Conservation (phyloP, 2,113 vertebrate species). For the Rhinolophus ferrumequinum region DNA sequence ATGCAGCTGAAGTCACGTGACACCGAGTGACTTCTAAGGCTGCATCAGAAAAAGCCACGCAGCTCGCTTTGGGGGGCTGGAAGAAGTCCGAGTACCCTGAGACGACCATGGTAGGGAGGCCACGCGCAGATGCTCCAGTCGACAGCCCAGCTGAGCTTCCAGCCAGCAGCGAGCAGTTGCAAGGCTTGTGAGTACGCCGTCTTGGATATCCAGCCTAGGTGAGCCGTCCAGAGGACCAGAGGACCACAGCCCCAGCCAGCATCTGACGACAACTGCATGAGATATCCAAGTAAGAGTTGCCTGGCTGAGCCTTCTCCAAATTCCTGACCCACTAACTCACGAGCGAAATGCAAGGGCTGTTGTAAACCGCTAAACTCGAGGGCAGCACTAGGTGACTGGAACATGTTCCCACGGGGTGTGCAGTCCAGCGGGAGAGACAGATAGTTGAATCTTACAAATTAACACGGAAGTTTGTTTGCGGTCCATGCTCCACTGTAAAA, state of each 20-base stretch:
- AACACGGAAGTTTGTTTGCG: no score
- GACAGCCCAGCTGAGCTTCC: background rate
- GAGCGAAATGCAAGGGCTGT: background rate
- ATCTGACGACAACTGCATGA: accelerated
- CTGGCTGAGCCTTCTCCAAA: background rate
- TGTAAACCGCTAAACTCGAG: background rate
- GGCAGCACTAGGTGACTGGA: background rate
- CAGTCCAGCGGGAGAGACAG: background rate
- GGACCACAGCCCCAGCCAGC: accelerated
- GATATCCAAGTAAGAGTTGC: background rate
- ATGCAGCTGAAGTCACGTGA: background rate
- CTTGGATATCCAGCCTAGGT: background rate
- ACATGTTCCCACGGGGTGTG: background rate
- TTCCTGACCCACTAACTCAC: background rate
- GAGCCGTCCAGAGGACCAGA: background rate
- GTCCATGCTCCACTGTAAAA: background rate
- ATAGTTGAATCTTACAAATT: background rate
- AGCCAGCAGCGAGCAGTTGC: accelerated
- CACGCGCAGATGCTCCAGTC: accelerated
- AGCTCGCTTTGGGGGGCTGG: background rate
- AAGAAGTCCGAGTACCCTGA: background rate
- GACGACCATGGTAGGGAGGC: accelerated
- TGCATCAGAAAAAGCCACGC: background rate
- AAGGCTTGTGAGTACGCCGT: accelerated
- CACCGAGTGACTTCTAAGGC: background rate